These are phyloP conservation scores for Esox masquinongy DNA, from an alignment of 2,797 vertebrate genomes.

Conservation along the genomic window DNA sequence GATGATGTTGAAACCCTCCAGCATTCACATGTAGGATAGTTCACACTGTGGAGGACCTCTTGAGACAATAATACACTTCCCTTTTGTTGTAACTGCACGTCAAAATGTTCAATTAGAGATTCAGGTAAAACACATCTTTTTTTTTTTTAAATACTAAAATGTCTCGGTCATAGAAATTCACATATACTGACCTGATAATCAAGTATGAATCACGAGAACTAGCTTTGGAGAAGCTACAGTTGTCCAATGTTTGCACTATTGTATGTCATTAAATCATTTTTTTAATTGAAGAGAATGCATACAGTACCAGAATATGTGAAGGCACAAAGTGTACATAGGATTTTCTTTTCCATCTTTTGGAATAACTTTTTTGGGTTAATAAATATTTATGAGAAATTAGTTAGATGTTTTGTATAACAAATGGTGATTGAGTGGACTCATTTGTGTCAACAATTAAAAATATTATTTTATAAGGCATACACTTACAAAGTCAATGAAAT, in stretches of 20 bases:
- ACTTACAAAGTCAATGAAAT: background rate
- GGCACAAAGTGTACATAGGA: slow-evolving; percentile 5
- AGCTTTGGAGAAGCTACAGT: background rate
- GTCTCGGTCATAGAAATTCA: background rate
- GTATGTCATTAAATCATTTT: background rate
- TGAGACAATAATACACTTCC: background rate
- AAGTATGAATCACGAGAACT: background rate
- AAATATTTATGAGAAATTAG: slow-evolving; percentile 20
- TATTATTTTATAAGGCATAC: background rate
- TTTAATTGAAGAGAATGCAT: slow-evolving; percentile 4
- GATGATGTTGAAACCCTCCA: background rate
- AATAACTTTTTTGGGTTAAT: slow-evolving; percentile 9
- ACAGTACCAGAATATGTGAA: slow-evolving; percentile 16
- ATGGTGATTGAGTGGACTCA: background rate
- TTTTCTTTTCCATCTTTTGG: slow-evolving; percentile 11
- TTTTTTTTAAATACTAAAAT: background rate
- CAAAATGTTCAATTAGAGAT: background rate
- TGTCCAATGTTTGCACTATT: slow-evolving; percentile 27
- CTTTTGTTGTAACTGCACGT: background rate
- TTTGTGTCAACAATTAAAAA: background rate
- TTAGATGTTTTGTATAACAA: background rate
- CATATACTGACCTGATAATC: slow-evolving; percentile 2
- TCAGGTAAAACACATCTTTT: background rate
- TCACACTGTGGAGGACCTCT: background rate
- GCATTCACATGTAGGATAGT: background rate